Percentiles rank a stretch among this genome's conserved stretches.
Evolutionary conservation across 2,797 vertebrate genomes (phyloP).

Genomic region (Silurus aristotelis): DNA sequence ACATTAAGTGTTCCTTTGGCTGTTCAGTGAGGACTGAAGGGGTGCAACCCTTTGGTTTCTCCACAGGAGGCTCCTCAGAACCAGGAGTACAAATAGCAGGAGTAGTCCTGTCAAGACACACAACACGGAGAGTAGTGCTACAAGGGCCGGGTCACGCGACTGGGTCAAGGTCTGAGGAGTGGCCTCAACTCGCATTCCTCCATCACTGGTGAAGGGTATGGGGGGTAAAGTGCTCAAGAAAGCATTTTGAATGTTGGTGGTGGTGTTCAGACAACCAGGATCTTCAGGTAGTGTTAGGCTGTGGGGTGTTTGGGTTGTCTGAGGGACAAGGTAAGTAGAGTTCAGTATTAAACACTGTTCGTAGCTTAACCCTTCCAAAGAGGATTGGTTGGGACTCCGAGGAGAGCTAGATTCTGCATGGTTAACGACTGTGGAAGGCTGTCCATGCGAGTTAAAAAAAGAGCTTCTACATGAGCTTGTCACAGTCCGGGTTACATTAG

Average conservation of each 20-base stretch:
- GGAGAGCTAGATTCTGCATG: slow-evolving; percentile 24
- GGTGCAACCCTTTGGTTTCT: slow-evolving; percentile 73
- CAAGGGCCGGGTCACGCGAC: slow-evolving; percentile 55
- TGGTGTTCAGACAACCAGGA: slow-evolving; percentile 59
- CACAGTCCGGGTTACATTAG: slow-evolving; percentile 1
- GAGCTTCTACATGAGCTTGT: slow-evolving; percentile 6
- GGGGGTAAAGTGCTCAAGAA: slow-evolving; percentile 53
- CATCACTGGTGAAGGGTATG: slow-evolving; percentile 57
- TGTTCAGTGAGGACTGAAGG: slow-evolving; percentile 49
- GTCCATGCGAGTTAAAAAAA: not conserved
- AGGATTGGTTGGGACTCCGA: slow-evolving; percentile 55
- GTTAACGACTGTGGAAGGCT: not conserved
- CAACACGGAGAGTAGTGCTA: slow-evolving; percentile 66
- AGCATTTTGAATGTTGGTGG: slow-evolving; percentile 42
- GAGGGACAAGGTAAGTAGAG: slow-evolving; percentile 52
- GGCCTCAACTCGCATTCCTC: slow-evolving; percentile 43
- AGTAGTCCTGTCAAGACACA: slow-evolving; percentile 69
- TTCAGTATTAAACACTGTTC: slow-evolving; percentile 71
- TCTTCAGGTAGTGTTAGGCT: slow-evolving; percentile 47
- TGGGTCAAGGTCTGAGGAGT: slow-evolving; percentile 26
- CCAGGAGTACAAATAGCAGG: slow-evolving; percentile 64
- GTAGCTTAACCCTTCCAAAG: slow-evolving; percentile 69
- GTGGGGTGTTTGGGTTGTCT: slow-evolving; percentile 51
- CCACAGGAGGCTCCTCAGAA: slow-evolving; percentile 68
- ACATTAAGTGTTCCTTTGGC: slow-evolving; percentile 34